Evolutionary conservation across 2,888 invertebrate genomes (phyloP).

Genomic region (Drosophila mercatorum): DNA sequence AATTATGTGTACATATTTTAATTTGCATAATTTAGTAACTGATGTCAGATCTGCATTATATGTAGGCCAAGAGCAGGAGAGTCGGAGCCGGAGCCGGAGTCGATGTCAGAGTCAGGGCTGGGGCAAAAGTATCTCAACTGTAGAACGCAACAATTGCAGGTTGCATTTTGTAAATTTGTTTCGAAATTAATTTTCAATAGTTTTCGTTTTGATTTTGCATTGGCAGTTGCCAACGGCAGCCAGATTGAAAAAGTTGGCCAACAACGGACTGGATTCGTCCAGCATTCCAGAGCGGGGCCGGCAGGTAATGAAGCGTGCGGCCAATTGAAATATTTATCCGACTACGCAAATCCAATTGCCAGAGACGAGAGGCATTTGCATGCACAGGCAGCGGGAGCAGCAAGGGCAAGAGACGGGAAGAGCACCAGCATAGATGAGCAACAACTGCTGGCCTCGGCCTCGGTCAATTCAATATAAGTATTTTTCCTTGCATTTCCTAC

Average conservation of each 20-base stretch:
- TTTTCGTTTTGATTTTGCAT: constrained; percentile 38
- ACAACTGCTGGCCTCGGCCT: constrained; percentile 38
- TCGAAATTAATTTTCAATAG: constrained; percentile 70
- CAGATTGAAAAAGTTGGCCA: constrained; percentile 73
- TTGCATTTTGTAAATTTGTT: constrained; percentile 50
- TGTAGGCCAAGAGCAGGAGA: not conserved
- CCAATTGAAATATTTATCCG: constrained; percentile 77
- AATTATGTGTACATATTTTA: constrained; percentile 77
- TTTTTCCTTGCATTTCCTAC: constrained; percentile 33
- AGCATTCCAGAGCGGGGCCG: constrained; percentile 33
- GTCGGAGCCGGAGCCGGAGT: not conserved
- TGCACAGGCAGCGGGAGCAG: constrained; percentile 13
- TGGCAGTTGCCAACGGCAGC: constrained; percentile 34
- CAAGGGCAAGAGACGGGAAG: not conserved
- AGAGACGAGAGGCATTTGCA: constrained; percentile 39
- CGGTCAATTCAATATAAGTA: constrained; percentile 37
- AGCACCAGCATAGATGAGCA: constrained; percentile 38
- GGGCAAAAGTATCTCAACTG: constrained; percentile 11
- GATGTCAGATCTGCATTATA: constrained; percentile 26
- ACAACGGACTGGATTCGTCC: constrained; percentile 10
- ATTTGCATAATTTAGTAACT: constrained; percentile 77
- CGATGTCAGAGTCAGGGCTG: not conserved
- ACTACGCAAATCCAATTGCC: constrained; percentile 76
- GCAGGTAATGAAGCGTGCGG: constrained; percentile 72
- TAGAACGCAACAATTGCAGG: constrained; percentile 38